Conservation (phyloP, 2,113 vertebrate species). For the Lepus americanus region DNA sequence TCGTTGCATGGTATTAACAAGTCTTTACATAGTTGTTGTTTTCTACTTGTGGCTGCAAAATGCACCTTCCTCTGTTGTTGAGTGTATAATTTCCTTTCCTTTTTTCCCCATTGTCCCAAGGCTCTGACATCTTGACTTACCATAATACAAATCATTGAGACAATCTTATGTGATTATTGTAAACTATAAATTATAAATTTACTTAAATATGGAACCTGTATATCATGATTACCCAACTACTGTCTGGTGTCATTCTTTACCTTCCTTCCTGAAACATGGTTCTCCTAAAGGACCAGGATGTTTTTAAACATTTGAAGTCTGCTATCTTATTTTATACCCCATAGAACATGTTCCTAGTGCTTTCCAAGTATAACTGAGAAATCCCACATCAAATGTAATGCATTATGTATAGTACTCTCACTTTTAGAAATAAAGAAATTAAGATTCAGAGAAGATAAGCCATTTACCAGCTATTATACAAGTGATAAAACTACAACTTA, state of each 20-base stretch:
- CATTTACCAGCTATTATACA: slow-evolving; percentile 13
- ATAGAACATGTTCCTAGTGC: neutral
- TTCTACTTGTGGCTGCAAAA: slow-evolving; percentile 9
- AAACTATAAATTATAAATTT: neutral
- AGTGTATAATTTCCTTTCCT: neutral
- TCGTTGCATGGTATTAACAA: neutral
- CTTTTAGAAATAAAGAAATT: neutral
- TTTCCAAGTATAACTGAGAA: neutral
- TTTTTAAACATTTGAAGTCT: neutral
- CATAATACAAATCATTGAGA: neutral
- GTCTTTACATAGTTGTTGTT: neutral
- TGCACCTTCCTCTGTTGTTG: neutral
- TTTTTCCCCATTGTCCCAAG: neutral
- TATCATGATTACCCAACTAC: neutral
- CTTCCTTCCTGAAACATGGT: neutral
- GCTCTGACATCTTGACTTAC: neutral
- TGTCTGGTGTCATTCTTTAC: neutral
- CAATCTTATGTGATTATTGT: neutral
- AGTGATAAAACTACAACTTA: neutral
- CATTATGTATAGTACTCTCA: neutral
- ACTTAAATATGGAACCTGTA: neutral
- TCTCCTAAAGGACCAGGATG: neutral
- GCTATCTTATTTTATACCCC: neutral
- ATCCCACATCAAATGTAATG: neutral
- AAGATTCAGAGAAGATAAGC: neutral